Percentiles rank a stretch among this genome's conserved stretches.
Evolutionary conservation across 2,888 invertebrate genomes (phyloP).

Genomic region (Creontiades dilutus): DNA sequence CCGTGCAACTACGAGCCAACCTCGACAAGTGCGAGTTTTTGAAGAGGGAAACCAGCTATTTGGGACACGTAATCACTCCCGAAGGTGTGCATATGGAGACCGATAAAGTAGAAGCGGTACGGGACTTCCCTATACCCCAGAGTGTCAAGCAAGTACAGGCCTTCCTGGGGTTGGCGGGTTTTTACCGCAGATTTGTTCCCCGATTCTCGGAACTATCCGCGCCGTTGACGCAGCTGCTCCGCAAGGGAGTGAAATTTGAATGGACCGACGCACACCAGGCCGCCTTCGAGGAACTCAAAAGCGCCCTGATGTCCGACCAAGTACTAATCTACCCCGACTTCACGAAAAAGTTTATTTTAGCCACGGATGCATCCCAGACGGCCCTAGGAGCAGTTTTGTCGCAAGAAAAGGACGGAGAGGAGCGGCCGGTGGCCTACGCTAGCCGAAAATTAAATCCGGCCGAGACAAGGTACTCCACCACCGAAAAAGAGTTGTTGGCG

Average conservation of each 20-base stretch:
- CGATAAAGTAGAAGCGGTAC: conserved; percentile 50
- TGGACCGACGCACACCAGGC: conserved; percentile 73
- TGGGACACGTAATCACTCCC: neutral
- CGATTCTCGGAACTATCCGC: conserved; percentile 76
- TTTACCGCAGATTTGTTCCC: conserved; percentile 78
- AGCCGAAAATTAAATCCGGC: no score
- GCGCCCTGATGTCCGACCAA: conserved; percentile 74
- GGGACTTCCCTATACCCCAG: conserved; percentile 21
- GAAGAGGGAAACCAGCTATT: no score
- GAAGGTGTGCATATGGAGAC: conserved; percentile 59
- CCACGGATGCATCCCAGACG: conserved; percentile 68
- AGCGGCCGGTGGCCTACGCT: no score
- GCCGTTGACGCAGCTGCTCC: conserved; percentile 71
- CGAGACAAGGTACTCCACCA: no score
- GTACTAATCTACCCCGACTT: conserved; percentile 76
- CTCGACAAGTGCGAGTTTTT: conserved; percentile 46
- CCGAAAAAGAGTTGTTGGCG: no score
- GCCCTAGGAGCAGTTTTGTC: no score
- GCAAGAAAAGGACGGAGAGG: no score
- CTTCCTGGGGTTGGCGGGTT: conserved; percentile 78
- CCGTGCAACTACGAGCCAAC: neutral
- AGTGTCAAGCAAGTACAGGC: conserved; percentile 71
- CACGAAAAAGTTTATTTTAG: conserved; percentile 70
- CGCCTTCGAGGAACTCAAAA: conserved; percentile 74
- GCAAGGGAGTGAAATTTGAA: conserved; percentile 74